These are phyloP conservation scores for Microcebus lehilahytsara DNA, from an alignment of 2,113 vertebrate genomes.

Conservation along the genomic window DNA sequence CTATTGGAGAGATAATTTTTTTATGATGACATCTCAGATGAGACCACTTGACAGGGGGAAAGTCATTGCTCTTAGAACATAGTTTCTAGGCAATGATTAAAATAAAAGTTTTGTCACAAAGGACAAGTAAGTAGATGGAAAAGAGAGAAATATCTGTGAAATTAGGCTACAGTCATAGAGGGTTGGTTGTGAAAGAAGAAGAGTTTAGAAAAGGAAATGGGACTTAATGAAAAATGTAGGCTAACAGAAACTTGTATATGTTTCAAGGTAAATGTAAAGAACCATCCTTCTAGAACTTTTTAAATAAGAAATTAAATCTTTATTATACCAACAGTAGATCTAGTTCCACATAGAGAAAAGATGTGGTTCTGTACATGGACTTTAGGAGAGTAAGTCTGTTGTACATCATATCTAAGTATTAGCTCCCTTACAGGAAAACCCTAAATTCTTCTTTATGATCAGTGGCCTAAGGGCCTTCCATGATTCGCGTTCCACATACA, in stretches of 20 bases:
- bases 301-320: not conserved
- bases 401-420: not conserved
- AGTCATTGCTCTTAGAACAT: not conserved
- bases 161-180: not conserved
- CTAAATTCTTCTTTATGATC: not conserved
- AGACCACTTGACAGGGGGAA: not conserved
- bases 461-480: not conserved
- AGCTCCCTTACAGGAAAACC: not conserved
- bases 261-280: constrained; percentile 3
- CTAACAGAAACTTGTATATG: not conserved
- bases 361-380: not conserved
- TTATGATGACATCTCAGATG: not conserved
- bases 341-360: not conserved
- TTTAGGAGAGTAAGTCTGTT: not conserved
- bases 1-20: not conserved
- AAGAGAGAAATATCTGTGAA: not conserved
- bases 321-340: not conserved
- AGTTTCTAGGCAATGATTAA: not conserved
- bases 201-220: not conserved
- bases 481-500: too few relatives aligned
- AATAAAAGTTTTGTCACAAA: not conserved
- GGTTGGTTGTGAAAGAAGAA: not conserved
- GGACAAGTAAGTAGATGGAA: not conserved
- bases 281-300: not conserved
- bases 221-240: not conserved